Percentiles rank a stretch among this genome's conserved stretches.
Evolutionary conservation across 2,113 vertebrate genomes (phyloP).

Genomic region (Hemiprocne comata): DNA sequence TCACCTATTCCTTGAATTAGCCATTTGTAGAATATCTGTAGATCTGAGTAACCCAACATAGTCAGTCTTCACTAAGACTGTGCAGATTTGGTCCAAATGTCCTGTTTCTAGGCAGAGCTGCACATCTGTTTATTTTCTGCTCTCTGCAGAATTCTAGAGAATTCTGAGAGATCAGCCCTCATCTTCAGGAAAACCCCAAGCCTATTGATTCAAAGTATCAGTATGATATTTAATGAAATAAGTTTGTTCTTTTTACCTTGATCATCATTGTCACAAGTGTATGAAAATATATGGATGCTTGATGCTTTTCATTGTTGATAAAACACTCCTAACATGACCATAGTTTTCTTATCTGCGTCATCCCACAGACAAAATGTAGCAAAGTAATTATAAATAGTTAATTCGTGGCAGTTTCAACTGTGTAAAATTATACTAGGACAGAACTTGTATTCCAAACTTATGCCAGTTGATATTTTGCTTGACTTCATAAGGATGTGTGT

Average conservation of each 20-base stretch:
- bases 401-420: not conserved
- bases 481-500: not conserved
- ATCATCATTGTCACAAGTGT: not conserved
- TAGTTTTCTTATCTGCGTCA: not conserved
- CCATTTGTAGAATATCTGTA: not conserved
- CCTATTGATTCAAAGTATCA: not conserved
- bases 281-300: not conserved
- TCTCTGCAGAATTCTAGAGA: not conserved
- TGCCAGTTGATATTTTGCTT: not conserved
- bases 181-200: not conserved
- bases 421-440: not conserved
- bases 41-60: not conserved
- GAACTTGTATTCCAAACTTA: not conserved
- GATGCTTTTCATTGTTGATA: not conserved
- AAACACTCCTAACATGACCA: not conserved
- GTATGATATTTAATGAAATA: not conserved
- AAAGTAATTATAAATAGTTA: not conserved
- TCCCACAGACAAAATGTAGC: not conserved
- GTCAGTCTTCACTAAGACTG: not conserved
- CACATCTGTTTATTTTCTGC: not conserved
- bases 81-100: not conserved
- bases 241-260: accelerated
- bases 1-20: not conserved
- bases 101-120: not conserved
- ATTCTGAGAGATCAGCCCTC: not conserved